Conservation (phyloP, 2,797 vertebrate genomes). For the Carapus acus region DNA sequence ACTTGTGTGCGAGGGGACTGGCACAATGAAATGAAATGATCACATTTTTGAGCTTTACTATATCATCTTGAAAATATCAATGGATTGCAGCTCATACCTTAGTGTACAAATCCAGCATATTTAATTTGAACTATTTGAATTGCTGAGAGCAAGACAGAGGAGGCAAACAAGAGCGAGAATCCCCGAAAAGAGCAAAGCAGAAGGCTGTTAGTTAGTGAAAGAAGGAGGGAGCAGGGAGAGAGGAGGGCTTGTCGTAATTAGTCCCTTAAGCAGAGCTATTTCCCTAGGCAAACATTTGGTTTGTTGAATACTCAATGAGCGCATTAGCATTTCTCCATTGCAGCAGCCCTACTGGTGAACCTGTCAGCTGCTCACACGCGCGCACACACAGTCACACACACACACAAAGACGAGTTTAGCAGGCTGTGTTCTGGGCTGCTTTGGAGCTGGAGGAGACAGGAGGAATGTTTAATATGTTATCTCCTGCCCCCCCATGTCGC, state of each 20-base stretch:
- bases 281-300: slow-evolving; percentile 68
- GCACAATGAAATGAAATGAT: too few relatives aligned
- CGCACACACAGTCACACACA: slow-evolving; percentile 12
- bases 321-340: slow-evolving; percentile 69
- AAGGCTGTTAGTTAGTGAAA: slow-evolving; percentile 27
- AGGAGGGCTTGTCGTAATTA: slow-evolving; percentile 61
- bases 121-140: too few relatives aligned
- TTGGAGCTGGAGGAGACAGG: slow-evolving; percentile 47
- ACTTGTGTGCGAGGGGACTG: too few relatives aligned
- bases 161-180: not conserved
- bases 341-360: slow-evolving; percentile 29
- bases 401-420: slow-evolving; percentile 12
- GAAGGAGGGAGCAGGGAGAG: slow-evolving; percentile 35
- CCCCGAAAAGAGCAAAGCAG: slow-evolving; percentile 15
- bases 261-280: slow-evolving; percentile 60
- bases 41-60: too few relatives aligned
- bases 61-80: too few relatives aligned
- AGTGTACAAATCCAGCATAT: too few relatives aligned
- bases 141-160: slow-evolving; percentile 11
- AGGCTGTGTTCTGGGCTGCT: slow-evolving; percentile 40
- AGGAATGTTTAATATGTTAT: slow-evolving; percentile 64
- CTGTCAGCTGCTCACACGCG: slow-evolving; percentile 19
- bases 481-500: slow-evolving; percentile 48
- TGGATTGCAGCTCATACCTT: too few relatives aligned
- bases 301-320: slow-evolving; percentile 71